Conservation (phyloP, 2,888 invertebrate species). For the Cryptophagus acutangulus region DNA sequence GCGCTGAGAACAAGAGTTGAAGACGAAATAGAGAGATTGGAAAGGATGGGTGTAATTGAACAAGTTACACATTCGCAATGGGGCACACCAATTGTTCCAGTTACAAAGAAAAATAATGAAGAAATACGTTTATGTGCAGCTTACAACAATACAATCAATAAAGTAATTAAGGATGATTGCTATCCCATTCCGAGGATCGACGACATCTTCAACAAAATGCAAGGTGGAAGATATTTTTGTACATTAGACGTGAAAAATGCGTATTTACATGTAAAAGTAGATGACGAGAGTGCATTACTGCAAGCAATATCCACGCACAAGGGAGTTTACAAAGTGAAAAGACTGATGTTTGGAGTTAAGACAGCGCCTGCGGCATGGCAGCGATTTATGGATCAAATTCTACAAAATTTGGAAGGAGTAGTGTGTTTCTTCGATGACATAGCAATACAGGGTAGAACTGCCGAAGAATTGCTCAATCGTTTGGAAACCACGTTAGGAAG, state of each 20-base stretch:
- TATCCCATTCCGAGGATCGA: conserved; percentile 11
- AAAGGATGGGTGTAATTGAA: neutral
- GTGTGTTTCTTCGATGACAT: conserved; percentile 25
- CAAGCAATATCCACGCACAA: conserved; percentile 19
- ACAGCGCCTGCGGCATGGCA: conserved; percentile 25
- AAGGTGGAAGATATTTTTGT: conserved; percentile 22
- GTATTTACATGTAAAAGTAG: conserved; percentile 22
- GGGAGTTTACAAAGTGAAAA: conserved; percentile 2
- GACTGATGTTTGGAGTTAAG: conserved; percentile 25
- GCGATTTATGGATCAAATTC: conserved; percentile 24
- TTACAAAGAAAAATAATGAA: conserved; percentile 9
- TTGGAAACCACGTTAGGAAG: conserved; percentile 5
- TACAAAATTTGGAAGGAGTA: conserved; percentile 17
- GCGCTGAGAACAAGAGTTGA: conserved; percentile 12
- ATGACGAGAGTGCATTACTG: conserved; percentile 18
- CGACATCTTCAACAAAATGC: conserved; percentile 16
- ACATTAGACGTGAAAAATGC: conserved; percentile 23
- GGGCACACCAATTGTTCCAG: conserved; percentile 13
- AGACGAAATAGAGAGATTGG: conserved; percentile 8
- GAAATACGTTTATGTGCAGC: conserved; percentile 11
- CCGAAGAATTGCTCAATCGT: conserved; percentile 16
- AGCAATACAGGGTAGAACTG: conserved; percentile 19
- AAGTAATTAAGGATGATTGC: conserved; percentile 7
- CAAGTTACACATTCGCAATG: conserved; percentile 8
- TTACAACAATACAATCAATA: conserved; percentile 9